Conservation (phyloP, 2,797 vertebrate genomes). For the Anableps anableps region DNA sequence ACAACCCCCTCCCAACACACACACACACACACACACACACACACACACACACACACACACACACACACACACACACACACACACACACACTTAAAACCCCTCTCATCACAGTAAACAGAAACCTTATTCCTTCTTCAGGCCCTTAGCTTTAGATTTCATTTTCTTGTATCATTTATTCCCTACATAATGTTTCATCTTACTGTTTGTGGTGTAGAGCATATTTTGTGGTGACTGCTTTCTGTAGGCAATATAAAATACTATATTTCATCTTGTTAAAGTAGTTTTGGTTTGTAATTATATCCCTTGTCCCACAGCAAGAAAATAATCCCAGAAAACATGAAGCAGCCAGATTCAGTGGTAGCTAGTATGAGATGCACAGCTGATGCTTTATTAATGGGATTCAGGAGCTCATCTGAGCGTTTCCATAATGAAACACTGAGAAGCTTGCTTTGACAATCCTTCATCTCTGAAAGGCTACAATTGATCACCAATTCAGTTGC, state of each 20-base stretch:
- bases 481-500: constrained; percentile 86
- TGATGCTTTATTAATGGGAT: constrained; percentile 79
- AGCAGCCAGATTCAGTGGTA: constrained; percentile 29
- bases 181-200: constrained; percentile 47
- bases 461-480: constrained; percentile 79
- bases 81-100: constrained; percentile 14
- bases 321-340: constrained; percentile 21
- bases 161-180: constrained; percentile 34
- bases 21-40: neutral
- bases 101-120: constrained; percentile 23
- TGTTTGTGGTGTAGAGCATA: constrained; percentile 19
- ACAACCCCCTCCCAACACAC: too few species aligned
- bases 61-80: neutral
- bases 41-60: neutral
- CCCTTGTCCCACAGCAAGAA: constrained; percentile 32
- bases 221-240: constrained; percentile 13
- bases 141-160: constrained; percentile 26
- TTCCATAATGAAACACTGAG: constrained; percentile 80
- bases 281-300: constrained; percentile 39
- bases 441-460: constrained; percentile 76
- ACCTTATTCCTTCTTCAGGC: constrained; percentile 10
- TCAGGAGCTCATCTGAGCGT: constrained; percentile 78
- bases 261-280: constrained; percentile 52
- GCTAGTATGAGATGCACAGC: constrained; percentile 57
- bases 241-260: constrained; percentile 23